Conservation (phyloP, 2,113 vertebrate genomes). For the Cariama cristata region DNA sequence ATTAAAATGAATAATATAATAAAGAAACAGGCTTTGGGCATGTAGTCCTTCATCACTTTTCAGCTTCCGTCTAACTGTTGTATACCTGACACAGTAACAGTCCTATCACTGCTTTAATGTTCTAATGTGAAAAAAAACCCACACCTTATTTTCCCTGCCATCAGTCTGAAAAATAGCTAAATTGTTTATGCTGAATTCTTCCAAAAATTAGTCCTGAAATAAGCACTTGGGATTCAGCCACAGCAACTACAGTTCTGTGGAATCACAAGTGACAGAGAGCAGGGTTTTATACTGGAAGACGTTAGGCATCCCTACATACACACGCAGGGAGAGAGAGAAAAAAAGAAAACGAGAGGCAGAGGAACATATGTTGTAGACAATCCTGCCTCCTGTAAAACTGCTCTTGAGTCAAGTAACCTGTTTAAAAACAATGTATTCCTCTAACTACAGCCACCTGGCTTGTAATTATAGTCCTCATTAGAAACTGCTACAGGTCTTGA, state of each 20-base stretch:
- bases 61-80: background rate
- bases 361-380: constrained; percentile 68
- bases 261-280: background rate
- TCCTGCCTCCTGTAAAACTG: constrained; percentile 49
- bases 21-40: background rate
- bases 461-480: constrained; percentile 75
- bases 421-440: constrained; percentile 68
- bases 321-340: background rate
- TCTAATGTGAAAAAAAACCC: background rate
- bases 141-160: background rate
- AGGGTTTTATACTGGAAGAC: background rate
- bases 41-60: background rate
- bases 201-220: background rate
- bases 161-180: background rate
- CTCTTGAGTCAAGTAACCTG: constrained; percentile 71
- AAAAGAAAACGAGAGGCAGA: background rate
- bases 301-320: background rate
- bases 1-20: background rate
- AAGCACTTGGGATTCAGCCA: background rate
- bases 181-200: background rate
- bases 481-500: constrained; percentile 77
- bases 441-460: constrained; percentile 84
- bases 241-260: background rate
- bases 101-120: background rate
- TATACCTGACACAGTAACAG: background rate